Evolutionary conservation across 2,888 invertebrate genomes (phyloP).

Genomic region (Diaphora mendica): DNA sequence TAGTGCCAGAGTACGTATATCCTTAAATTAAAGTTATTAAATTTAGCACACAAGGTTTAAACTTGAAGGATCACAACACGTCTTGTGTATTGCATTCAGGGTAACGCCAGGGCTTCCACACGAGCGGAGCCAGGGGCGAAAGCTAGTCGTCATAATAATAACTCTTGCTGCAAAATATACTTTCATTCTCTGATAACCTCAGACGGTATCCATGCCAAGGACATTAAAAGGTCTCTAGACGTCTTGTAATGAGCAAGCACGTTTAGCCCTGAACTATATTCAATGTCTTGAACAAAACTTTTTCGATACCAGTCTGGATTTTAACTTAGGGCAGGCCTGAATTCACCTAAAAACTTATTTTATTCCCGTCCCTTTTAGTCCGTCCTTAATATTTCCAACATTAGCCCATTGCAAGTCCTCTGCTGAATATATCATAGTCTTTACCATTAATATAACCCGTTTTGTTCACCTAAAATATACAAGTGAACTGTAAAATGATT

Average conservation of each 20-base stretch:
- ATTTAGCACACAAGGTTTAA: neutral
- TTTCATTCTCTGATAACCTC: slow-evolving; percentile 18
- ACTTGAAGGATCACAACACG: neutral
- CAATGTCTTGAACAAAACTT: slow-evolving; percentile 11
- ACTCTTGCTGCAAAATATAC: slow-evolving; percentile 18
- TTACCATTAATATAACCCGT: neutral
- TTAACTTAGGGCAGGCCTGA: neutral
- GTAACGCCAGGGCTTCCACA: too few species aligned
- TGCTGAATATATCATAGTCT: too few species aligned
- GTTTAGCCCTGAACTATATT: slow-evolving; percentile 16
- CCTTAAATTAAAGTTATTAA: neutral
- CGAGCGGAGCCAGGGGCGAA: neutral
- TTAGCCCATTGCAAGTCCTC: too few species aligned
- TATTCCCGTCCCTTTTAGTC: neutral
- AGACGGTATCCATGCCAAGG: slow-evolving; percentile 21
- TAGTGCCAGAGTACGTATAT: too few species aligned
- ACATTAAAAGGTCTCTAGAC: slow-evolving; percentile 21
- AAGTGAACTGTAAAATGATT: slow-evolving; percentile 1
- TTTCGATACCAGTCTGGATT: neutral
- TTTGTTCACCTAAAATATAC: neutral
- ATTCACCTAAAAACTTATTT: neutral
- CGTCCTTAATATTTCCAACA: too few species aligned
- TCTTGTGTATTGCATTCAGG: neutral
- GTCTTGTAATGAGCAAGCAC: slow-evolving; percentile 15
- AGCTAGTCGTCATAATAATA: slow-evolving; percentile 39